A percentile compares a stretch with the other conserved stretches of the same genome.
Conservation (phyloP, 2,888 invertebrate species). For the Cheilosia pagana region DNA sequence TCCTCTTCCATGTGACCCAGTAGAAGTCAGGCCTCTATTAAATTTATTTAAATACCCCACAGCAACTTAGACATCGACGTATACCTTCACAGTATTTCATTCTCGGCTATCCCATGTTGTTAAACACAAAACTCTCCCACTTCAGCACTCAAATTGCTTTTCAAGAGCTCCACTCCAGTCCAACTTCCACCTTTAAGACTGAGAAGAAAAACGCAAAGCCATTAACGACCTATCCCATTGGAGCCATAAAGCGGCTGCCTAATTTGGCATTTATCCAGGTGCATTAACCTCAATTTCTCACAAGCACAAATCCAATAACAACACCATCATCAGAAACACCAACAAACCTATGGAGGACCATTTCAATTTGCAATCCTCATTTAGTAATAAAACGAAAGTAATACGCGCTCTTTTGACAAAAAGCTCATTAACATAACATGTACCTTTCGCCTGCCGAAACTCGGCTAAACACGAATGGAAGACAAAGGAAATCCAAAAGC, state of each 20-base stretch:
- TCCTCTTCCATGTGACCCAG: too few species aligned
- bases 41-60: too few species aligned
- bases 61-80: too few species aligned
- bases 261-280: slow-evolving; percentile 68
- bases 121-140: neutral
- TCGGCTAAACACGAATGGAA: slow-evolving; percentile 7
- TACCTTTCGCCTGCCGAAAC: slow-evolving; percentile 14
- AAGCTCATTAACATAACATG: slow-evolving; percentile 69
- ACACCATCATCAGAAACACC: slow-evolving; percentile 3
- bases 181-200: slow-evolving; percentile 3
- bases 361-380: slow-evolving; percentile 64
- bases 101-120: neutral
- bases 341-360: slow-evolving; percentile 25
- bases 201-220: neutral
- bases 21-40: too few species aligned
- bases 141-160: too few species aligned
- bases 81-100: too few species aligned
- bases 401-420: slow-evolving; percentile 63
- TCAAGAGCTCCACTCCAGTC: neutral
- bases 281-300: slow-evolving; percentile 61
- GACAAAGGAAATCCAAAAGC: slow-evolving; percentile 1
- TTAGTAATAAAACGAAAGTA: slow-evolving; percentile 54
- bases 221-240: slow-evolving; percentile 50
- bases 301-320: slow-evolving; percentile 17
- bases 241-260: slow-evolving; percentile 31